Evolutionary conservation across 2,113 vertebrate genomes (phyloP).

Genomic region (Tinamus guttatus): DNA sequence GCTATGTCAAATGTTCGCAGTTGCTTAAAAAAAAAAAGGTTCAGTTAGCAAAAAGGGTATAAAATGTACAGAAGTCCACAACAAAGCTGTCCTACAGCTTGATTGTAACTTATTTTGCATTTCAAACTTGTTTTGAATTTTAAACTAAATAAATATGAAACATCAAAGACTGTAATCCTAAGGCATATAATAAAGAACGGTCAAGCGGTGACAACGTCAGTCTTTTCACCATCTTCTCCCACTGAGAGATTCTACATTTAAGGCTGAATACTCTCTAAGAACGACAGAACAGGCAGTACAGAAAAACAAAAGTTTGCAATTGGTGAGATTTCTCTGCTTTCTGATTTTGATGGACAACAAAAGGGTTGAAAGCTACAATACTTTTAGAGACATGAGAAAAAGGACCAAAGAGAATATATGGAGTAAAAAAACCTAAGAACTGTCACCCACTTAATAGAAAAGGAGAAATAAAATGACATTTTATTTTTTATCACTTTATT

Average conservation of each 20-base stretch:
- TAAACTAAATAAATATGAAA: slow-evolving; percentile 41
- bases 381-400: slow-evolving; percentile 18
- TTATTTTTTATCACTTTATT: neutral
- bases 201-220: slow-evolving; percentile 59
- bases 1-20: neutral
- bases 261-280: slow-evolving; percentile 10
- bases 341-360: slow-evolving; percentile 50
- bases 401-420: neutral
- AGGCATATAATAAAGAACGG: slow-evolving; percentile 29
- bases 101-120: slow-evolving; percentile 1
- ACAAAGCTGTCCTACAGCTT: neutral
- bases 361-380: slow-evolving; percentile 23
- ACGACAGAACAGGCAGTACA: slow-evolving; percentile 22
- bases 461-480: neutral
- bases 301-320: slow-evolving; percentile 22
- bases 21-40: neutral
- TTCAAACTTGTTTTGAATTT: slow-evolving; percentile 43
- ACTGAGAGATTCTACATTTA: slow-evolving; percentile 56
- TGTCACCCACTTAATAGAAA: neutral
- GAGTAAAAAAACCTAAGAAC: neutral
- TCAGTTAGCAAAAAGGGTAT: neutral
- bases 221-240: slow-evolving; percentile 44
- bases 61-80: neutral
- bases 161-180: slow-evolving; percentile 27
- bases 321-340: slow-evolving; percentile 12